Evolutionary conservation across 2,797 vertebrate genomes (phyloP).

Genomic region (Philypnodon macrostomus): DNA sequence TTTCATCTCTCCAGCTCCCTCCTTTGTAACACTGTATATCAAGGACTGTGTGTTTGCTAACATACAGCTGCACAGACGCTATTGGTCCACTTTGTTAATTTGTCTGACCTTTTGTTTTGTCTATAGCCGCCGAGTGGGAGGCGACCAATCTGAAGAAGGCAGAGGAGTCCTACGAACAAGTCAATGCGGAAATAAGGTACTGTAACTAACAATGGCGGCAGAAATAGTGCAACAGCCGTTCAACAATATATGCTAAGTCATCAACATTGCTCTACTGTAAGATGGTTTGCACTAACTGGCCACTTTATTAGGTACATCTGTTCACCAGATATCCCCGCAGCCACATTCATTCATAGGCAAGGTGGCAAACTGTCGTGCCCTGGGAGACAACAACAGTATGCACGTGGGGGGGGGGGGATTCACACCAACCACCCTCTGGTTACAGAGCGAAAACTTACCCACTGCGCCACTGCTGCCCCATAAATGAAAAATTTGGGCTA

Average conservation of each 20-base stretch:
- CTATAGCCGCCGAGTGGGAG: slow-evolving; percentile 67
- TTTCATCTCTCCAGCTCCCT: slow-evolving; percentile 32
- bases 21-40: slow-evolving; percentile 46
- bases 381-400: no score
- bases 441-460: no score
- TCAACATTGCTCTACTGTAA: slow-evolving; percentile 6
- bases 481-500: no score
- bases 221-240: slow-evolving; percentile 13
- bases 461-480: no score
- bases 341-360: no score
- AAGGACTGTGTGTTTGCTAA: slow-evolving; percentile 55
- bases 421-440: no score
- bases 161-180: slow-evolving; percentile 67
- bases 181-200: slow-evolving; percentile 74
- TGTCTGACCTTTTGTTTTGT: slow-evolving; percentile 68
- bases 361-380: no score
- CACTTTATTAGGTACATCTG: no score
- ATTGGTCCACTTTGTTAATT: slow-evolving; percentile 54
- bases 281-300: no score
- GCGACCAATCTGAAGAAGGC: slow-evolving; percentile 66
- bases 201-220: slow-evolving; percentile 21
- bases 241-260: slow-evolving; percentile 17
- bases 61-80: slow-evolving; percentile 48
- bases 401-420: no score
- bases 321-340: no score